Conservation (phyloP, 1,140 invertebrate genomes). For the Trichoplusia ni region DNA sequence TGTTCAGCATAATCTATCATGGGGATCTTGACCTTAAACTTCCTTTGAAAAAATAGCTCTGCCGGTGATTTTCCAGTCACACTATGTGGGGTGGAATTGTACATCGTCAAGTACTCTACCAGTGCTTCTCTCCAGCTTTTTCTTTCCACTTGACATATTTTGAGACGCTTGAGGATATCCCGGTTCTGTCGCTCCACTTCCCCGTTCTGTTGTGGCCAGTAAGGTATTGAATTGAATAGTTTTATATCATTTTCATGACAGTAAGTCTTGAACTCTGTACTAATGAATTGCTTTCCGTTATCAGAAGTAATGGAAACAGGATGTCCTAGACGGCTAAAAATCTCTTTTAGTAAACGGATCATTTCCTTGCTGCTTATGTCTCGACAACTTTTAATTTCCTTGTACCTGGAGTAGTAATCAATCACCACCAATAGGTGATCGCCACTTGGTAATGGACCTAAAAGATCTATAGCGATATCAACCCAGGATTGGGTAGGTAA, state of each 20-base stretch:
- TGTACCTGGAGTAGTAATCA: constrained; percentile 31
- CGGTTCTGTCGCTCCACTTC: constrained; percentile 38
- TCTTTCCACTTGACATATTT: background rate
- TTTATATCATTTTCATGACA: constrained; percentile 30
- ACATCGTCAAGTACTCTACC: background rate
- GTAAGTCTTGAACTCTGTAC: constrained; percentile 36
- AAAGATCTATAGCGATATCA: constrained; percentile 36
- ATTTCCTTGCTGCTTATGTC: constrained; percentile 5
- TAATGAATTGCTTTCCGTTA: constrained; percentile 36
- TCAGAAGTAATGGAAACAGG: constrained; percentile 31
- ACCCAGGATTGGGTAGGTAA: constrained; percentile 37
- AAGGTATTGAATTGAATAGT: constrained; percentile 39
- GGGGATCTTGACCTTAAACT: background rate
- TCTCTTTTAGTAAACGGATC: background rate
- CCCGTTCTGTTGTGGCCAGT: constrained; percentile 48
- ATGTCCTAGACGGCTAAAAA: constrained; percentile 1
- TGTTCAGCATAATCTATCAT: background rate
- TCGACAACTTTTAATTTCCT: background rate
- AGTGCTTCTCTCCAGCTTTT: background rate
- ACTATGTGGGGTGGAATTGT: background rate
- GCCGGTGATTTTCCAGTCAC: background rate
- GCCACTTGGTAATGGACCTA: constrained; percentile 37
- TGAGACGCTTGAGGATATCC: background rate
- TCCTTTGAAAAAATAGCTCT: constrained; percentile 1
- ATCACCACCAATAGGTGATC: constrained; percentile 38